phyloP scores from a whole-genome alignment of 2,888 invertebrate genomes.

The Pammene aurita region DNA sequence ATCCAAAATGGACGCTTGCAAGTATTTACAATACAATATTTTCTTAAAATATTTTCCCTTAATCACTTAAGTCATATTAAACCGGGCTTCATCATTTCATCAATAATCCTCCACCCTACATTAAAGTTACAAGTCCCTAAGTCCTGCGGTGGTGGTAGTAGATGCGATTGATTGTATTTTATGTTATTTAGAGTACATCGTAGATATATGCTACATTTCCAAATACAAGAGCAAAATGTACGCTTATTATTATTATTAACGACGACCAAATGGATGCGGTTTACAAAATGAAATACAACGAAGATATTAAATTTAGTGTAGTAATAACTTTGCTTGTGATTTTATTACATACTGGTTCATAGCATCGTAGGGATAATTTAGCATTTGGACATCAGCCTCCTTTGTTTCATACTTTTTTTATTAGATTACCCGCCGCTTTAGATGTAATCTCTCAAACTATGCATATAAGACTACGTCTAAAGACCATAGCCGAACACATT shows the following conservation, averaged over 20 bases:
- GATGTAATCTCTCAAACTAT: slow-evolving; percentile 10
- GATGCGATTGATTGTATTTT: slow-evolving; percentile 1
- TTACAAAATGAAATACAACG: slow-evolving; percentile 1
- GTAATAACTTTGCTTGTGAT: not conserved
- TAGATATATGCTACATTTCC: slow-evolving; percentile 15
- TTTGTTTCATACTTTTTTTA: slow-evolving; percentile 8
- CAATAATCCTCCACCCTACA: not conserved
- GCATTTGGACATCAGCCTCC: not conserved
- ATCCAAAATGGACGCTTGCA: slow-evolving; percentile 4
- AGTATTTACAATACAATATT: not conserved
- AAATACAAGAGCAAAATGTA: slow-evolving; percentile 5
- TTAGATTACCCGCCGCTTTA: not conserved
- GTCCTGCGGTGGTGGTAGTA: slow-evolving; percentile 2
- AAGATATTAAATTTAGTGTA: not conserved
- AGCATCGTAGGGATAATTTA: slow-evolving; percentile 2
- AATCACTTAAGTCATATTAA: not conserved
- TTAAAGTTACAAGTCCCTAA: not conserved
- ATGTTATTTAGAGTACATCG: slow-evolving; percentile 6
- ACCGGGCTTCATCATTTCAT: not conserved
- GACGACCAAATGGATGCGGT: slow-evolving; percentile 14
- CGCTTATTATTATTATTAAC: slow-evolving; percentile 4
- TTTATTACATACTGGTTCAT: slow-evolving; percentile 4
- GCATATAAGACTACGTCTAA: slow-evolving; percentile 1
- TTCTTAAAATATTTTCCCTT: slow-evolving; percentile 15
- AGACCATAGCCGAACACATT: not conserved